A percentile compares a stretch with the other conserved stretches of the same genome.
Conservation (phyloP, 2,797 vertebrate species). For the Schizopygopsis malacanthus region DNA sequence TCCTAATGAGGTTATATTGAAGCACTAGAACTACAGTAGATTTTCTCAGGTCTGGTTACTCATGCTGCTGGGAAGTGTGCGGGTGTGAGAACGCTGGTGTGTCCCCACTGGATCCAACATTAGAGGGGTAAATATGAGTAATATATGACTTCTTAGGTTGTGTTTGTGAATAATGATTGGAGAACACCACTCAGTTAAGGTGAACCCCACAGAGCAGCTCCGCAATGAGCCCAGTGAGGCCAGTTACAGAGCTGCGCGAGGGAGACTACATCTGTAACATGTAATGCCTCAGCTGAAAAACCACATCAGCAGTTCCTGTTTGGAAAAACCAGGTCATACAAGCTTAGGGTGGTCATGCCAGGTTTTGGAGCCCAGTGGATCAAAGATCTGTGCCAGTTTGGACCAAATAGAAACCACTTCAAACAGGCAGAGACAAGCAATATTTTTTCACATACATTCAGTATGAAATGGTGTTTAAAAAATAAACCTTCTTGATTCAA, state of each 20-base stretch:
- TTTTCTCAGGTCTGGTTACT: not conserved
- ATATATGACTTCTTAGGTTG: not conserved
- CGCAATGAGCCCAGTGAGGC: slow-evolving; percentile 10
- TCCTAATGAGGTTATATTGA: slow-evolving; percentile 8
- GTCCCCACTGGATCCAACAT: not conserved
- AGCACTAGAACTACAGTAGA: not conserved
- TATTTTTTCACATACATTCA: not conserved
- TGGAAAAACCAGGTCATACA: slow-evolving; percentile 65
- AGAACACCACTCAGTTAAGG: not conserved
- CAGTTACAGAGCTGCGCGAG: slow-evolving; percentile 23
- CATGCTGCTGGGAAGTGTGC: slow-evolving; percentile 7
- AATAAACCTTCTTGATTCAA: not conserved
- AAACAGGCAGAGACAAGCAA: not conserved
- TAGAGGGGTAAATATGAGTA: slow-evolving; percentile 7
- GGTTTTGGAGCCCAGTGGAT: not conserved
- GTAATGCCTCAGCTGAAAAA: slow-evolving; percentile 7
- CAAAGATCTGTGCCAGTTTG: not conserved
- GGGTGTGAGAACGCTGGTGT: not conserved
- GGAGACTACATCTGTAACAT: slow-evolving; percentile 40
- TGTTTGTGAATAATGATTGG: not conserved
- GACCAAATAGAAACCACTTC: not conserved
- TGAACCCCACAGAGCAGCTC: slow-evolving; percentile 13
- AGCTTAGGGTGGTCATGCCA: not conserved
- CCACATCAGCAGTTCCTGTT: slow-evolving; percentile 27
- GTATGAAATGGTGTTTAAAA: not conserved